Base-by-base conservation (phyloP, 1,140 invertebrate species). In the Hormaphis cornu region DNA sequence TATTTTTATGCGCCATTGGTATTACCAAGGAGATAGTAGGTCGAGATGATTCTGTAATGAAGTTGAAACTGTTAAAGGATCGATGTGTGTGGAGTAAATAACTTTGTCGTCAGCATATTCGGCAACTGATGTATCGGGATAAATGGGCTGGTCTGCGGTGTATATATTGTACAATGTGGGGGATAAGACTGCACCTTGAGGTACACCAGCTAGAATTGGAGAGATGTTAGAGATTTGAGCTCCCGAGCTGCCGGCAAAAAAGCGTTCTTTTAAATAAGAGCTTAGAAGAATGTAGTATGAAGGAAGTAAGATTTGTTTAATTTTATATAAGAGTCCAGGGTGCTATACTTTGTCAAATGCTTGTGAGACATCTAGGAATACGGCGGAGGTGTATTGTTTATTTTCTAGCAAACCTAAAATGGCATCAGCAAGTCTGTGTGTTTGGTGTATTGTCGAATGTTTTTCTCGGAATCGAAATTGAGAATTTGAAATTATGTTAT, bases 381-480 rank as follows among this genome's bases (percentile, higher is more conserved):
- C n/a, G n/a, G n/a, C n/a, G n/a, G n/a, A n/a, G n/a, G n/a, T n/a
- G n/a, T n/a, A n/a, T n/a, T n/a, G n/a, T n/a, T n/a, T n/a, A n/a
- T n/a, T n/a, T n/a, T n/a, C n/a, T n/a, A n/a, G n/a, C 77, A 0
- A 77, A 75, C 59, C 73, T 74, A 70, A 35, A 40, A 74, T 74
- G 48, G 42, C 30, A 26, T 69, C 72, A 1, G 58, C 42, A 12
- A 73, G 28, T 53, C 66, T 72, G 59, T 73, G 70, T 8, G 73
- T 70, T 73, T 77, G 76, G 35, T 77, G 71, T 22, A 73, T 74
- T 3, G 78, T 77, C 2, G 35, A 76, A 46, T 76, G 75, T 2
- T 73, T 72, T n/a, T 69, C 10, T 40, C 75, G 70, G 63, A 79
- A 79, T 0, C 78, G 77, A 42, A 75, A 75, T 52, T 79, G 77